These are phyloP conservation scores for Eupithecia insigniata DNA, from an alignment of 2,888 invertebrate species.

Conservation along the genomic window DNA sequence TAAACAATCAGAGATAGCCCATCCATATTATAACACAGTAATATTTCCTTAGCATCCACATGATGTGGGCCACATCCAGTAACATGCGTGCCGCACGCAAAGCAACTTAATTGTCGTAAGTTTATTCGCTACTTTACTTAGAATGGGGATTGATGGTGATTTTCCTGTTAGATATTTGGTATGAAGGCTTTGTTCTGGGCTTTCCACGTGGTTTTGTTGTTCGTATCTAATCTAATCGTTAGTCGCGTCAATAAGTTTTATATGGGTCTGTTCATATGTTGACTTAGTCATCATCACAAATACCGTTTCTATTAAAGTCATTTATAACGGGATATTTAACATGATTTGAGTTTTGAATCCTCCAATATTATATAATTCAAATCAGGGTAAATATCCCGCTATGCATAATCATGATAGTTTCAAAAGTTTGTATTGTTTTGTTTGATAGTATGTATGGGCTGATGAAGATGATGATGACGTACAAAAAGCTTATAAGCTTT, in stretches of 20 bases:
- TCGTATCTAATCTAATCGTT: not conserved
- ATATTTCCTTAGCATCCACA: constrained; percentile 46
- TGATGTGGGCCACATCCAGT: constrained; percentile 28
- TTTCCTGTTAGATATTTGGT: constrained; percentile 34
- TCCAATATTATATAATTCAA: too few species aligned
- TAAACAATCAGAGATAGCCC: constrained; percentile 37
- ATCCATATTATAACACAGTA: constrained; percentile 34
- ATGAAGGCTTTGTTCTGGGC: constrained; percentile 26
- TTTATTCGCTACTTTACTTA: constrained; percentile 42
- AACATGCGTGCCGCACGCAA: constrained; percentile 62
- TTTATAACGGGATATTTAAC: too few species aligned
- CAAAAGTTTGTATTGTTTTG: not conserved
- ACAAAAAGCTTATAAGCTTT: too few species aligned
- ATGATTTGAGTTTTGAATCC: too few species aligned
- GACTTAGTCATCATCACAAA: too few species aligned
- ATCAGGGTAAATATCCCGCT: too few species aligned
- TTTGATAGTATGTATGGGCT: not conserved
- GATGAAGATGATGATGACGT: too few species aligned
- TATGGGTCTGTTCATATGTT: not conserved
- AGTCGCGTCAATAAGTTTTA: not conserved
- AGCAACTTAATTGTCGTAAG: constrained; percentile 47
- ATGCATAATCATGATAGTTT: too few species aligned
- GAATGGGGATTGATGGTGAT: constrained; percentile 39
- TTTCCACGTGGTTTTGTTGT: constrained; percentile 8
- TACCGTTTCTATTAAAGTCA: too few species aligned